Percentiles rank a stretch among this genome's conserved stretches.
Evolutionary conservation across 1,140 invertebrate species (phyloP).

Genomic region (Aphis craccivora): DNA sequence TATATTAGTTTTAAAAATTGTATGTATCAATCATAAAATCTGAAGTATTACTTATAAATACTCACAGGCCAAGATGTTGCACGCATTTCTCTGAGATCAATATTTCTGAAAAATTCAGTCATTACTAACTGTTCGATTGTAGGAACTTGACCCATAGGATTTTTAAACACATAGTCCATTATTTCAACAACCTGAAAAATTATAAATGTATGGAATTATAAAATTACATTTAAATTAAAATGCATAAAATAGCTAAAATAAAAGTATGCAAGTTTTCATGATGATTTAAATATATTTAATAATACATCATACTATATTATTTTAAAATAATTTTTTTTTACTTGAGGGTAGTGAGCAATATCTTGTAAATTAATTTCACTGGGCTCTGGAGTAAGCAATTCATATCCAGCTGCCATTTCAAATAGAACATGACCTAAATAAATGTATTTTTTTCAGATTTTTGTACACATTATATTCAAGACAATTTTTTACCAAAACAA

Average conservation of each 20-base stretch:
- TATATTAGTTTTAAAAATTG: not conserved
- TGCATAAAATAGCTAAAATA: not conserved
- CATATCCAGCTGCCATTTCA: conserved; percentile 88
- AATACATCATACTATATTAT: not conserved
- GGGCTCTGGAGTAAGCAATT: conserved; percentile 77
- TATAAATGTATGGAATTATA: not conserved
- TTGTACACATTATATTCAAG: not conserved
- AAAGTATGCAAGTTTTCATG: not conserved
- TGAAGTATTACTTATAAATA: not conserved
- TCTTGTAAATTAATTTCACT: conserved; percentile 76
- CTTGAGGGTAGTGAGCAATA: conserved; percentile 78
- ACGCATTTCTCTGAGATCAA: conserved; percentile 85
- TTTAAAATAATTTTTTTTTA: conserved; percentile 62
- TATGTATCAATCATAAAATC: not conserved
- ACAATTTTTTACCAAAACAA: conserved; percentile 72
- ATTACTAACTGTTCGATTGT: conserved; percentile 79
- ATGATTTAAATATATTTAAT: not conserved
- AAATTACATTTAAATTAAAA: not conserved
- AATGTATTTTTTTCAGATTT: conserved; percentile 50
- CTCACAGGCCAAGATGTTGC: conserved; percentile 68
- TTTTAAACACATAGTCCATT: conserved; percentile 81
- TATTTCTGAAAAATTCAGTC: conserved; percentile 84
- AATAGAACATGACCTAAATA: conserved; percentile 79
- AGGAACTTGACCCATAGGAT: conserved; percentile 71
- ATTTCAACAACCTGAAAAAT: conserved; percentile 76